These are phyloP conservation scores for Chiloscyllium plagiosum DNA, from an alignment of 2,113 vertebrate species.

Conservation along the genomic window DNA sequence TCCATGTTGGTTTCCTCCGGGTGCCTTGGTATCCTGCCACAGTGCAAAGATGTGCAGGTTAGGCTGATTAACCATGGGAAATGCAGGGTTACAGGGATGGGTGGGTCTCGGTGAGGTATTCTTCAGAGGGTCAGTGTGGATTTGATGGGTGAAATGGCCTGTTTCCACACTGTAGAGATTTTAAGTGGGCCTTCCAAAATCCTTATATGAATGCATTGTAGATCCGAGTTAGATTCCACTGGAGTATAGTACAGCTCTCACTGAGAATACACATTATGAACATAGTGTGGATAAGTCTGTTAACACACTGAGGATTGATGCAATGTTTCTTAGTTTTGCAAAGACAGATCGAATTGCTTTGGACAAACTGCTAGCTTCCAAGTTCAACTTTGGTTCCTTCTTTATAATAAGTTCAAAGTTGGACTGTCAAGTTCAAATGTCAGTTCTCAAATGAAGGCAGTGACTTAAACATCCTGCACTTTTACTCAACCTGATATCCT, in stretches of 20 bases:
- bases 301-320: not conserved
- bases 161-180: too few relatives aligned
- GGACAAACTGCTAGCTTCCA: not conserved
- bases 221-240: not conserved
- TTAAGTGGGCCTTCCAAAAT: not conserved
- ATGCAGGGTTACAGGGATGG: too few relatives aligned
- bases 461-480: not conserved
- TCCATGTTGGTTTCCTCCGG: too few relatives aligned
- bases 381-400: not conserved
- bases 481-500: slow-evolving; percentile 29
- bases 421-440: not conserved
- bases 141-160: too few relatives aligned
- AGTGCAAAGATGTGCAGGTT: too few relatives aligned
- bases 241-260: not conserved
- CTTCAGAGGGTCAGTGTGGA: too few relatives aligned
- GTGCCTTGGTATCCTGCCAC: too few relatives aligned
- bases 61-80: too few relatives aligned
- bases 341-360: not conserved
- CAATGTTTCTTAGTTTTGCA: not conserved
- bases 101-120: too few relatives aligned
- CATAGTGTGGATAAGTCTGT: not conserved
- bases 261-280: not conserved
- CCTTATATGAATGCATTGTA: not conserved
- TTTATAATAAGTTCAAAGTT: not conserved
- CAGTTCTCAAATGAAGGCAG: not conserved